Percentiles rank a stretch among this genome's conserved stretches.
phyloP scores from a whole-genome alignment of 2,113 vertebrate genomes.

The Benitochromis conjunctus region DNA sequence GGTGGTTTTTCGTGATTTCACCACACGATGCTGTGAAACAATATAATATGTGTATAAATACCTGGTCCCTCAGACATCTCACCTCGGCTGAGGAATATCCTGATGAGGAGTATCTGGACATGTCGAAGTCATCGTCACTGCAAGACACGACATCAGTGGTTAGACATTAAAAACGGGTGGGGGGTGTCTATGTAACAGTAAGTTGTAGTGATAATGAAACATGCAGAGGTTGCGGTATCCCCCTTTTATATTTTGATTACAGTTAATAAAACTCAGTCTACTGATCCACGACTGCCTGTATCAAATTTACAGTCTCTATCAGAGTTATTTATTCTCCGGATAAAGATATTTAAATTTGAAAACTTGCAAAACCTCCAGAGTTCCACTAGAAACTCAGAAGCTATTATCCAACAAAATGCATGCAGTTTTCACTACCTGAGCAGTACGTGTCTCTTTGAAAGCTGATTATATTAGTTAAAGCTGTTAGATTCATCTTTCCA shows the following conservation, averaged over 20 bases:
- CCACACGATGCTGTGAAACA: slow-evolving; percentile 41
- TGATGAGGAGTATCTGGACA: slow-evolving; percentile 98
- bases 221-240: not conserved
- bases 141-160: slow-evolving; percentile 33
- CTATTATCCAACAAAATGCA: not conserved
- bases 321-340: not conserved
- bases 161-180: not conserved
- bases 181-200: not conserved
- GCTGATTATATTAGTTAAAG: not conserved
- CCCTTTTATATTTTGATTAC: not conserved
- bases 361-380: not conserved
- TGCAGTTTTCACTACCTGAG: not conserved
- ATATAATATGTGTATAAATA: slow-evolving; percentile 67
- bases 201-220: not conserved
- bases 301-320: not conserved
- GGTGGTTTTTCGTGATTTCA: slow-evolving; percentile 39
- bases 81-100: slow-evolving; percentile 99
- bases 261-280: not conserved
- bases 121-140: slow-evolving; percentile 98
- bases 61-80: slow-evolving; percentile 84
- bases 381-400: not conserved
- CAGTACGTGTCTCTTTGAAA: not conserved
- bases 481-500: not conserved
- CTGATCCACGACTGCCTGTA: not conserved
- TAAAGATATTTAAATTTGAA: not conserved